Base-by-base conservation (phyloP, 2,113 vertebrate genomes). In the Piprites chloris region DNA sequence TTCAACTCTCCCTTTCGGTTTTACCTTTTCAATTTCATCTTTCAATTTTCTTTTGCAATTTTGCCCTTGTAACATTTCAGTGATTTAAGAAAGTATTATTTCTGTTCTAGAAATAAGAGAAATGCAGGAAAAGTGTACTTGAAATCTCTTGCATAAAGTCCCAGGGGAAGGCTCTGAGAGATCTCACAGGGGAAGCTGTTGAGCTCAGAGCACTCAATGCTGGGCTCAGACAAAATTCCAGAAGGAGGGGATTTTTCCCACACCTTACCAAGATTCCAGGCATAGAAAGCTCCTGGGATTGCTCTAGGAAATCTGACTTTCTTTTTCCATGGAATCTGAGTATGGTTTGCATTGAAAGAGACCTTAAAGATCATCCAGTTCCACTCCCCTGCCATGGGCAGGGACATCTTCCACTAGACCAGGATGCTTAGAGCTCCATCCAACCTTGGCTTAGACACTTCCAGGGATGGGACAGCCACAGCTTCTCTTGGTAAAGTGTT, bases 401-500 rank as follows among this genome's bases (percentile, higher is more conserved):
- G 26, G 35, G 41, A 49, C 47, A 37, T 5, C 5, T 62, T 14
- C 35, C 14, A 27, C 12, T 9, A 1, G 3, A 0, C 35, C 56
- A 84, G 47, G 18, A 2, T 63, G 9, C 27, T 90, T 56, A 32
- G 46, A 71, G 4, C 8, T 10, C 12, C 7, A 5, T 42, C 35
- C 1, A 2, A 3, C 9, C 35, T 28, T 12, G 12, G 8, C 65
- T 56, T 28, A 35, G 1, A 49, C 30, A 62, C 8, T 76, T 15
- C 24, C 78, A 55, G 53, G 30, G 11, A 41, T 22, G 19, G 14
- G 2, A 4, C 9, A 47, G 5, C n/a, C 55, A 33, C 55, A 62
- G 30, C 14, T 10, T 41, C n/a, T 18, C 55, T 28, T 9, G 6
- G 2, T 0, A 49, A 0, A 4, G 41, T 49, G 9, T 76, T 9